phyloP scores from a whole-genome alignment of 2,888 invertebrate genomes.

The Protophormia terraenovae region DNA sequence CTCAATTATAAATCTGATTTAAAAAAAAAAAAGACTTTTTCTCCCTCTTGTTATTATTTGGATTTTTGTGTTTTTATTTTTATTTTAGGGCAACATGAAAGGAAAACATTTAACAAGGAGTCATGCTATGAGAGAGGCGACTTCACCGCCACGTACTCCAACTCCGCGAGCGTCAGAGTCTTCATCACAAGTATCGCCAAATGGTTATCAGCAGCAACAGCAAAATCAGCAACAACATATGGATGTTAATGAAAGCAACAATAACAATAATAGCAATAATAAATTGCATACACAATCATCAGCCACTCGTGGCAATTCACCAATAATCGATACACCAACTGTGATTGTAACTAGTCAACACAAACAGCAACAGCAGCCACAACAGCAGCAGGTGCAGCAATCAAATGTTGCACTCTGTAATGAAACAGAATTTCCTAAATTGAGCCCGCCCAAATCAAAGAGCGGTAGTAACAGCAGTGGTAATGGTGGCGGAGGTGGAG shows the following conservation, averaged over 20 bases:
- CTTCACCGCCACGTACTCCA: conserved; percentile 84
- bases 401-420: conserved; percentile 77
- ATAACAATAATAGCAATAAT: conserved; percentile 71
- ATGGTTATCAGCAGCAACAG: conserved; percentile 72
- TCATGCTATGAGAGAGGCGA: conserved; percentile 94
- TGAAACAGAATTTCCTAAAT: conserved; percentile 81
- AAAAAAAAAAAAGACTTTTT: too few species aligned
- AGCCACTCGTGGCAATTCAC: conserved; percentile 74
- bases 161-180: conserved; percentile 81
- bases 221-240: conserved; percentile 73
- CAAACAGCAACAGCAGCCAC: conserved; percentile 73
- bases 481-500: conserved; percentile 17
- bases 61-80: too few species aligned
- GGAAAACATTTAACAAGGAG: conserved; percentile 92
- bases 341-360: conserved; percentile 80
- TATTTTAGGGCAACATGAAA: conserved; percentile 85
- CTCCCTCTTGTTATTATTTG: too few species aligned
- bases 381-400: conserved; percentile 71
- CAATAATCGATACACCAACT: conserved; percentile 78
- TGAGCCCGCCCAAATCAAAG: conserved; percentile 80
- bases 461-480: conserved; percentile 73
- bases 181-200: conserved; percentile 66
- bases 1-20: too few species aligned
- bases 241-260: conserved; percentile 73
- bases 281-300: conserved; percentile 76